These are phyloP conservation scores for Cheilosia pagana DNA, from an alignment of 2,888 invertebrate genomes.

Conservation along the genomic window DNA sequence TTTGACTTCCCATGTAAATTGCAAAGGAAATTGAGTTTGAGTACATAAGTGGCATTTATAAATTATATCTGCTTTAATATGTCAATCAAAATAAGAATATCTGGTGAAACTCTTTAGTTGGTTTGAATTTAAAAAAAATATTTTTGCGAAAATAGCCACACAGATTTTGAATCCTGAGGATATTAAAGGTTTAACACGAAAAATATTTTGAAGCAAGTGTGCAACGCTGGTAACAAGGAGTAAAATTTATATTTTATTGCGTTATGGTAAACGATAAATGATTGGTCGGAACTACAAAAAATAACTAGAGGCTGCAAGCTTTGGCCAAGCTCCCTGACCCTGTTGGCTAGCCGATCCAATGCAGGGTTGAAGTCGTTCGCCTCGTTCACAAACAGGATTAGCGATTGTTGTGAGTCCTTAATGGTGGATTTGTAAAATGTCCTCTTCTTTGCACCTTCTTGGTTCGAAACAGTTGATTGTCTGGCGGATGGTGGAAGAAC, in stretches of 20 bases:
- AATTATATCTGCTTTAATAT: background rate
- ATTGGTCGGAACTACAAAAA: background rate
- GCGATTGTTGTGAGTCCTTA: background rate
- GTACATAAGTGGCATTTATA: slow-evolving; percentile 1
- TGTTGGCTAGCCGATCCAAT: slow-evolving; percentile 20
- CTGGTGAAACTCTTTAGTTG: slow-evolving; percentile 8
- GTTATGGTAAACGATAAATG: background rate
- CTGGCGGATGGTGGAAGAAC: background rate
- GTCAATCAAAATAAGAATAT: slow-evolving; percentile 2
- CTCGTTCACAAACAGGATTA: background rate
- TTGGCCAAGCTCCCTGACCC: slow-evolving; percentile 16
- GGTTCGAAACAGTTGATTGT: background rate
- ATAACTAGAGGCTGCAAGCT: slow-evolving; percentile 6
- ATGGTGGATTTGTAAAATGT: background rate
- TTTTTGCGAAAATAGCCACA: slow-evolving; percentile 20
- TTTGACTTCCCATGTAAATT: slow-evolving; percentile 23
- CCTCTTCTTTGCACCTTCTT: background rate
- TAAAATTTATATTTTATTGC: background rate
- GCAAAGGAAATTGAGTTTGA: slow-evolving; percentile 5
- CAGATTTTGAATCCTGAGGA: slow-evolving; percentile 3
- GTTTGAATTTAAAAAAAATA: slow-evolving; percentile 32
- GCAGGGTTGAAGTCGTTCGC: slow-evolving; percentile 5
- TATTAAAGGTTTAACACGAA: slow-evolving; percentile 18
- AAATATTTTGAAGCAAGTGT: background rate
- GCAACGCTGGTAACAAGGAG: background rate